A percentile compares a stretch with the other conserved stretches of the same genome.
Conservation (phyloP, 2,797 vertebrate genomes). For the Myotis myotis region DNA sequence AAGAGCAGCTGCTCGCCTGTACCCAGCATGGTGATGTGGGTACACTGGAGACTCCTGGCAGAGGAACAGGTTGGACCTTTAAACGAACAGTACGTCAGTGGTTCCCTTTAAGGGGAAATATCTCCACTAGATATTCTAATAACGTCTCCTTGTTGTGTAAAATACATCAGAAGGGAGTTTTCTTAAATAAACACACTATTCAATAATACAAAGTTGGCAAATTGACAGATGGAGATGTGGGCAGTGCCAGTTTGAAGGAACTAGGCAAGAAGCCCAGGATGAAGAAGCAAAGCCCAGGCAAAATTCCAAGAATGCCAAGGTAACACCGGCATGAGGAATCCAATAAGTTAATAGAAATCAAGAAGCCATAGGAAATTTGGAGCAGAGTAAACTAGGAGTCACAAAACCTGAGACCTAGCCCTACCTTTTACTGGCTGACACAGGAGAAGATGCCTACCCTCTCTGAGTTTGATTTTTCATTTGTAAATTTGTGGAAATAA, state of each 20-base stretch:
- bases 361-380: not conserved
- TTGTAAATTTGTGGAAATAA: not conserved
- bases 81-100: not conserved
- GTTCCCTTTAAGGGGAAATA: not conserved
- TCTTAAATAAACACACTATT: slow-evolving; percentile 36
- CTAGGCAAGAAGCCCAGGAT: slow-evolving; percentile 58
- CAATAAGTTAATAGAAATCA: slow-evolving; percentile 7
- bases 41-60: not conserved
- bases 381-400: not conserved
- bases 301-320: slow-evolving; percentile 45
- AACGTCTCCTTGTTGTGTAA: slow-evolving; percentile 1
- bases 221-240: slow-evolving; percentile 47
- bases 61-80: not conserved
- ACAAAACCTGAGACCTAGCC: not conserved
- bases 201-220: slow-evolving; percentile 40
- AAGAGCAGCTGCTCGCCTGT: not conserved
- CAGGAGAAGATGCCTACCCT: not conserved
- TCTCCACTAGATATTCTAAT: slow-evolving; percentile 2
- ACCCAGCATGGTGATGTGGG: not conserved
- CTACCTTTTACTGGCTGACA: not conserved
- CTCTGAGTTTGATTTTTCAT: not conserved
- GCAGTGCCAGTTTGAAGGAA: slow-evolving; percentile 27
- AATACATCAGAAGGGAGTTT: slow-evolving; percentile 34
- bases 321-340: not conserved
- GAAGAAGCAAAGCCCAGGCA: slow-evolving; percentile 34